Conservation (phyloP, 64 coral and sea anemone genomes). For the Dendronephthya gigantea region DNA sequence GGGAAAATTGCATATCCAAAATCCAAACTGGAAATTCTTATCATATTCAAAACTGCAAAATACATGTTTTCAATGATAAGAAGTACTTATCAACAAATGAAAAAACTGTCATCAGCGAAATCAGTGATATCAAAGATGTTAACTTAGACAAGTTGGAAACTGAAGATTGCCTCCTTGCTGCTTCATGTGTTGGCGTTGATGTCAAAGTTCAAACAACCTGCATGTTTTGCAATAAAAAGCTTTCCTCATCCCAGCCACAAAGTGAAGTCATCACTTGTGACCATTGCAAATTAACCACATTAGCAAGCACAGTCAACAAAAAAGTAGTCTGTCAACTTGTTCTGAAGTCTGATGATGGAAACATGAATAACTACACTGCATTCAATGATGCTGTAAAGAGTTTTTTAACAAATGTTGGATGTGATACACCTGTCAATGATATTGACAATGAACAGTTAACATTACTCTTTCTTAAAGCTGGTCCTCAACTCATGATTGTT, state of each 20-base stretch:
- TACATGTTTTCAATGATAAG: slow-evolving; percentile 16
- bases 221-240: slow-evolving; percentile 28
- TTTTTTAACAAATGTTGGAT: slow-evolving; percentile 26
- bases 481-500: too few species aligned
- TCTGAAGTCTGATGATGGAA: too few species aligned
- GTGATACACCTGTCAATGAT: slow-evolving; percentile 1
- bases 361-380: slow-evolving; percentile 21
- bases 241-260: slow-evolving; percentile 22
- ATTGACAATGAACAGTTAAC: slow-evolving; percentile 14
- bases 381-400: slow-evolving; percentile 24
- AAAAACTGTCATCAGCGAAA: slow-evolving; percentile 18
- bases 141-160: neutral
- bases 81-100: slow-evolving; percentile 16
- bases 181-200: slow-evolving; percentile 16
- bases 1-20: too few species aligned
- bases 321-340: too few species aligned
- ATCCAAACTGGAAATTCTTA: too few species aligned
- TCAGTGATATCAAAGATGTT: neutral
- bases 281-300: slow-evolving; percentile 26
- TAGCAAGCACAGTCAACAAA: too few species aligned
- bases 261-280: slow-evolving; percentile 11
- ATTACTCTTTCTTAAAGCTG: too few species aligned
- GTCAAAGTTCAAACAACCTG: slow-evolving; percentile 5
- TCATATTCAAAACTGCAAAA: slow-evolving; percentile 23
- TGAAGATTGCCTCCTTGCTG: slow-evolving; percentile 11